Conservation (phyloP, 2,113 vertebrate genomes). For the Motacilla alba region DNA sequence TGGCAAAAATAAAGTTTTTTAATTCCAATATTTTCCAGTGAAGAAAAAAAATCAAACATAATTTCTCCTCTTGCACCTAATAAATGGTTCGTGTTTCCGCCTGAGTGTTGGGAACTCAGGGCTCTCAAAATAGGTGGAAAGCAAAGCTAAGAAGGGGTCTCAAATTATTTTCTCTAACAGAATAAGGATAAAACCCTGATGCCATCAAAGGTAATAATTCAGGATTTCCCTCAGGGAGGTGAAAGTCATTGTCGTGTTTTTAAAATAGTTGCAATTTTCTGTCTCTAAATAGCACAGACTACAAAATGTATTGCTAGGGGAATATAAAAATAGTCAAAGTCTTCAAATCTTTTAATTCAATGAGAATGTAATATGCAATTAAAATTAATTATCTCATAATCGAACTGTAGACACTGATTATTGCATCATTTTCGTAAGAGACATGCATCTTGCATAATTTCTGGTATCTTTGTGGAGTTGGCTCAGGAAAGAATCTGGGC, state of each 20-base stretch:
- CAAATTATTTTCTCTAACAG: not conserved
- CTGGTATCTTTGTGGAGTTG: slow-evolving; percentile 40
- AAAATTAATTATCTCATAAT: slow-evolving; percentile 80
- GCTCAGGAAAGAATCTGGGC: slow-evolving; percentile 26
- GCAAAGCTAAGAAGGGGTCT: not conserved
- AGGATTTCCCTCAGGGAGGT: slow-evolving; percentile 55
- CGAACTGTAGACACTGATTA: slow-evolving; percentile 75
- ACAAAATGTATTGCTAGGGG: slow-evolving; percentile 67
- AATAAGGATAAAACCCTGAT: slow-evolving; percentile 16
- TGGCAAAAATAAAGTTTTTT: not conserved
- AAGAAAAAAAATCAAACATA: not conserved
- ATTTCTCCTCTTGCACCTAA: not conserved
- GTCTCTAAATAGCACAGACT: slow-evolving; percentile 71
- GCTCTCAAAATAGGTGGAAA: not conserved
- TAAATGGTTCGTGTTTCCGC: not conserved
- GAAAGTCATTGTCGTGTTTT: slow-evolving; percentile 65
- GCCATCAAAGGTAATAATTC: slow-evolving; percentile 34
- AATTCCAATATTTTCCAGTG: not conserved
- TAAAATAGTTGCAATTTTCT: slow-evolving; percentile 70
- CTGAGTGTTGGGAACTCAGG: not conserved
- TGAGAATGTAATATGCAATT: slow-evolving; percentile 79
- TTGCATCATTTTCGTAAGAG: slow-evolving; percentile 74
- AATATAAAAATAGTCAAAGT: slow-evolving; percentile 72
- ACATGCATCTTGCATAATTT: slow-evolving; percentile 63
- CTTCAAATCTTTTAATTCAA: slow-evolving; percentile 77